Evolutionary conservation across 2,888 invertebrate species (phyloP).

Genomic region (Pachycephus smyrnensis): DNA sequence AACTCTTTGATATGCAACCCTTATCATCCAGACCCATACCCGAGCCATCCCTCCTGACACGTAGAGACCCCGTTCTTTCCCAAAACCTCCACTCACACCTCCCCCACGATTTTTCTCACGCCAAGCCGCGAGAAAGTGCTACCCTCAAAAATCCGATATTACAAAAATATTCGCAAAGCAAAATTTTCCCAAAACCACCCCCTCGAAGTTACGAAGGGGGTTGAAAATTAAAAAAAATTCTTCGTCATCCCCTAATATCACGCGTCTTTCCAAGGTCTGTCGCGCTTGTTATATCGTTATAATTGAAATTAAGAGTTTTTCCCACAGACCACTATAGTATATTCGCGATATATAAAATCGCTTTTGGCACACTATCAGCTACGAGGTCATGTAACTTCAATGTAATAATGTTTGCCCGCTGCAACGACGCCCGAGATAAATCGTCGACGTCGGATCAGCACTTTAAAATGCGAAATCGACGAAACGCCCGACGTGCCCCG

Average conservation of each 20-base stretch:
- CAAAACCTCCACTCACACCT: neutral
- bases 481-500: constrained; percentile 18
- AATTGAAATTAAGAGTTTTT: neutral
- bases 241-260: neutral
- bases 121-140: neutral
- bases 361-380: neutral
- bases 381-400: neutral
- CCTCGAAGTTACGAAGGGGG: neutral
- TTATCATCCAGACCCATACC: constrained; percentile 1
- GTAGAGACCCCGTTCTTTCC: neutral
- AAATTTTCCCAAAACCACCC: neutral
- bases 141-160: neutral
- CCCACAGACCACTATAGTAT: neutral
- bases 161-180: neutral
- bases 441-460: constrained; percentile 46
- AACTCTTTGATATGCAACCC: constrained; percentile 21
- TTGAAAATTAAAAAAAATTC: neutral
- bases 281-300: neutral
- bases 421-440: constrained; percentile 43
- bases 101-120: neutral
- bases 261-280: too few species aligned
- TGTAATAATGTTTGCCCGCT: constrained; percentile 39
- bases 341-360: neutral
- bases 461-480: constrained; percentile 42
- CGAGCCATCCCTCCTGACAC: neutral